phyloP scores from a whole-genome alignment of 1,140 invertebrate genomes.

The Lepeophtheirus salmonis region DNA sequence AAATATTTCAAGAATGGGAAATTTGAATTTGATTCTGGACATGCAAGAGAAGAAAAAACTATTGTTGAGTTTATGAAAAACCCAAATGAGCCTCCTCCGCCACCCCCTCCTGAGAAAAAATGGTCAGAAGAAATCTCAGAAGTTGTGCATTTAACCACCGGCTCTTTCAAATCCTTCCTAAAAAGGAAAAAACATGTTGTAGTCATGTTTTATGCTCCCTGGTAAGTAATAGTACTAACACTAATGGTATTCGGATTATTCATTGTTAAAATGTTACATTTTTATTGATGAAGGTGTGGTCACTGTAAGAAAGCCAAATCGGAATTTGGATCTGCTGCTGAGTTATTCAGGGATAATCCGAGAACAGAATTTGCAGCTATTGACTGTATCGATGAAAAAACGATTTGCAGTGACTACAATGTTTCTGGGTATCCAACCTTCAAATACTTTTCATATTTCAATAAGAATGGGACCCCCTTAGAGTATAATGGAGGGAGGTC shows the following conservation, averaged over 20 bases:
- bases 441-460: slow-evolving; percentile 64
- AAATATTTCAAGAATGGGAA: slow-evolving; percentile 58
- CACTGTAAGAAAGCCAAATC: slow-evolving; percentile 76
- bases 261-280: too few relatives aligned
- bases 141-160: slow-evolving; percentile 51
- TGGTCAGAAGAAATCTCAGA: slow-evolving; percentile 46
- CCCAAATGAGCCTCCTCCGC: slow-evolving; percentile 57
- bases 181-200: slow-evolving; percentile 51
- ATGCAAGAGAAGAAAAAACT: slow-evolving; percentile 48
- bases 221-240: too few relatives aligned
- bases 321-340: slow-evolving; percentile 54
- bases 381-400: slow-evolving; percentile 49
- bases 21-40: slow-evolving; percentile 49
- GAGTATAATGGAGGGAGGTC: slow-evolving; percentile 52
- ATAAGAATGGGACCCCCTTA: slow-evolving; percentile 36
- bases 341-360: slow-evolving; percentile 45
- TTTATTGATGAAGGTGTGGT: slow-evolving; percentile 51
- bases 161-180: slow-evolving; percentile 43
- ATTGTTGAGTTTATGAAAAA: slow-evolving; percentile 64
- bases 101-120: slow-evolving; percentile 50
- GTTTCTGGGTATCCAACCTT: slow-evolving; percentile 69
- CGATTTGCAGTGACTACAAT: slow-evolving; percentile 45
- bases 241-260: too few relatives aligned
- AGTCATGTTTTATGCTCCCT: slow-evolving; percentile 79
- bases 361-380: slow-evolving; percentile 58